Evolutionary conservation across 2,797 vertebrate genomes (phyloP).

Genomic region (Meriones psammophilus): DNA sequence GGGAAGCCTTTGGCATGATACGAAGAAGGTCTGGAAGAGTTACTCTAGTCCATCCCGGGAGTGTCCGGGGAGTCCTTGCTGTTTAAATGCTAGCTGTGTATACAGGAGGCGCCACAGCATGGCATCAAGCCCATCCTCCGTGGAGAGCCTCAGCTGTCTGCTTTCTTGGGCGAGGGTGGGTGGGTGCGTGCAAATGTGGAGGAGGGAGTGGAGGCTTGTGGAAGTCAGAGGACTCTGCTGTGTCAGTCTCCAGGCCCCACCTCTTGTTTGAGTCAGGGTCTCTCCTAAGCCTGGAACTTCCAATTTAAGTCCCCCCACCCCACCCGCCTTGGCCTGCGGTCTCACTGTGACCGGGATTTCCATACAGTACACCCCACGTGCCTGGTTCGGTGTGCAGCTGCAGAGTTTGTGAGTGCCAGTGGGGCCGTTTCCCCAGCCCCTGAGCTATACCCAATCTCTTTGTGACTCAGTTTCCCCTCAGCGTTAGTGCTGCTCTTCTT

Average conservation of each 20-base stretch:
- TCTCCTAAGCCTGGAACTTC: background rate
- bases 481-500: background rate
- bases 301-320: background rate
- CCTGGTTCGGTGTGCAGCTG: background rate
- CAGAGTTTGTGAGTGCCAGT: background rate
- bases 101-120: rapidly evolving
- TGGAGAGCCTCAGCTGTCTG: background rate
- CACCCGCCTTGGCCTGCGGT: background rate
- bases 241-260: background rate
- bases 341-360: background rate
- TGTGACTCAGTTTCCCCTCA: background rate
- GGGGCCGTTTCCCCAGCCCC: background rate
- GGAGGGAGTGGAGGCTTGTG: background rate
- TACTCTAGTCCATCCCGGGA: background rate
- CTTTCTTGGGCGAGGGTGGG: background rate
- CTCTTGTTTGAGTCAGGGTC: background rate
- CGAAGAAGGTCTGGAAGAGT: background rate
- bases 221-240: background rate
- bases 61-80: background rate
- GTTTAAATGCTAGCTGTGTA: rapidly evolving
- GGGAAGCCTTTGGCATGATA: background rate
- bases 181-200: background rate
- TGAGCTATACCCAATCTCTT: background rate
- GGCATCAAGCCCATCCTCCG: background rate
- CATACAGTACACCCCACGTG: no score